Evolutionary conservation across 37 sponge, comb jelly and placozoan genomes (phyloP), one percentile per base, ranked within the genome.

Genomic region (Spongia lamella): DNA sequence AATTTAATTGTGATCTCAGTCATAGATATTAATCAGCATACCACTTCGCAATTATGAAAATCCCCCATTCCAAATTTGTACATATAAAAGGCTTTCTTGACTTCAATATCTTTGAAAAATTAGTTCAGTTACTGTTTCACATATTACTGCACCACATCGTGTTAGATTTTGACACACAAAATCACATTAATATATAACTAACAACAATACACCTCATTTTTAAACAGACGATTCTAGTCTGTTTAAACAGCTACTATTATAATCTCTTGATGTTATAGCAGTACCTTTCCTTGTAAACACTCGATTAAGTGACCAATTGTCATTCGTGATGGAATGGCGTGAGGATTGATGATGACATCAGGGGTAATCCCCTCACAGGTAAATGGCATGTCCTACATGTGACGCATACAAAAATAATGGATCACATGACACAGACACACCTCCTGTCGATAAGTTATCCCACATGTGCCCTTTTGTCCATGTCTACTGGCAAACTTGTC

Each of bases 401-500:
- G 32, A 30, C 7, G 38, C 7, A 58, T 11, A 58, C 60, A 58
- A 14, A 7, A 30, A 5, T 30, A 52, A 15, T 15, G 27, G 13
- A 29, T 32, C 66, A 64, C 66, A 64, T 32, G 66, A 64, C 5
- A 31, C 7, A 64, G 31, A 80, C 82, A 17, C 47, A 94, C 95
- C 89, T 97, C 98, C 61, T 92, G 94, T 79, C 90, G 59, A 76
- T 98, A 98, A 0, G 88, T 92, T 70, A 98, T 95, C 33, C 99
- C 99, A 76, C 94, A 93, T 6, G 99, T 98, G 65, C 99, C 99
- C 72, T 98, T 98, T 78, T 98, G 99, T 24, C 99, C 99, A 56
- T 98, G 99, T 0, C 99, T 78, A 78, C 96, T 94, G 52, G 99
- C 99, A 81, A 98, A 98, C 89, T 98, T 98, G 86, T 98, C 99